Evolutionary conservation across 2,888 invertebrate genomes (phyloP).

Genomic region (Flexamia atlantica): DNA sequence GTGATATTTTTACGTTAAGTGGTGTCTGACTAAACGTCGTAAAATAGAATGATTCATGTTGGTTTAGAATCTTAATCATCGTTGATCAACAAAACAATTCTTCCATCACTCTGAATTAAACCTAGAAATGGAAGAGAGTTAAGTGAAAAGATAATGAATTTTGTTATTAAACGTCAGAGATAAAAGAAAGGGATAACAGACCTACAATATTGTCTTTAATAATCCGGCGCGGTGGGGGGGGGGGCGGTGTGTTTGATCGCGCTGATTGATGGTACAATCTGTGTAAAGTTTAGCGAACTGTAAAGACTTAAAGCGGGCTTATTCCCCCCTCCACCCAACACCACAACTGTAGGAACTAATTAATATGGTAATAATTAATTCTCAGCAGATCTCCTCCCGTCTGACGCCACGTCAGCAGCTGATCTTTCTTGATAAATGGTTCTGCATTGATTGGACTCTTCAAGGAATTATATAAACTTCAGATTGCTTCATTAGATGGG

Average conservation of each 20-base stretch:
- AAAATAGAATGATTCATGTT: too few relatives aligned
- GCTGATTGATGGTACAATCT: conserved; percentile 53
- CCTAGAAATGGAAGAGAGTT: not conserved
- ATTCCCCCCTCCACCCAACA: conserved; percentile 30
- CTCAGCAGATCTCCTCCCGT: conserved; percentile 40
- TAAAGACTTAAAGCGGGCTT: conserved; percentile 48
- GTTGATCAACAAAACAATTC: not conserved
- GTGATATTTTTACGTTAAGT: too few relatives aligned
- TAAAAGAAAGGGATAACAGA: conserved; percentile 34
- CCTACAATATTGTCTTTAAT: conserved; percentile 45
- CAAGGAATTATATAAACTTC: not conserved
- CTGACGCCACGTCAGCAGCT: conserved; percentile 36
- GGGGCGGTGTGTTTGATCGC: conserved; percentile 26
- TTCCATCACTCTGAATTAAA: not conserved
- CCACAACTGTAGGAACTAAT: conserved; percentile 57
- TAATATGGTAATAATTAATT: conserved; percentile 58
- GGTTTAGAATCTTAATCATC: not conserved
- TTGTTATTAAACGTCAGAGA: conserved; percentile 26
- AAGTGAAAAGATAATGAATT: conserved; percentile 25
- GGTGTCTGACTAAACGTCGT: too few relatives aligned
- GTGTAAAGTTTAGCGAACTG: conserved; percentile 58
- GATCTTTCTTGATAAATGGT: conserved; percentile 45
- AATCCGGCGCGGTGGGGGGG: not conserved
- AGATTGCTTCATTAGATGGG: not conserved
- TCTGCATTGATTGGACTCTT: conserved; percentile 41